These are phyloP conservation scores for Turdus rufiventris DNA, from an alignment of 2,113 vertebrate species.

Conservation along the genomic window DNA sequence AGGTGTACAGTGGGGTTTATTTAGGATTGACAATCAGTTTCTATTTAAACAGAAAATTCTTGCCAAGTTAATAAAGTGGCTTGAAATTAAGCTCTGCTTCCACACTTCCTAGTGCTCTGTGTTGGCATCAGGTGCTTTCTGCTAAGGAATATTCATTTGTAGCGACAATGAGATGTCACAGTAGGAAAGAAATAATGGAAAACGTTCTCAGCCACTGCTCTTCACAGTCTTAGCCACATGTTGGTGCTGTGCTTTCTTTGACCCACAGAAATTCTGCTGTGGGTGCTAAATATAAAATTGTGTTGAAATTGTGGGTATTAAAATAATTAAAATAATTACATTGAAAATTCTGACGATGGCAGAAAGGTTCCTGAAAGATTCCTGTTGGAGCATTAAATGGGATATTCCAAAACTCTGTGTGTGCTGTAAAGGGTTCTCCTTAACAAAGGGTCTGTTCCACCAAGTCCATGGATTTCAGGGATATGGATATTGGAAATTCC, in stretches of 20 bases:
- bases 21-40: neutral
- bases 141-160: neutral
- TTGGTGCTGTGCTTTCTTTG: neutral
- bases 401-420: neutral
- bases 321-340: neutral
- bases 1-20: neutral
- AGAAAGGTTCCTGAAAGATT: neutral
- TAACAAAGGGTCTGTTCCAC: neutral
- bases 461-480: neutral
- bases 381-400: neutral
- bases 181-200: neutral
- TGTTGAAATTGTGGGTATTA: neutral
- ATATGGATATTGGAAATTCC: neutral
- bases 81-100: neutral
- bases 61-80: neutral
- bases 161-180: neutral
- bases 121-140: neutral
- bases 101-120: neutral
- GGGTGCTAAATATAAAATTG: neutral
- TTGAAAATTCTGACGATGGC: neutral
- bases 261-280: neutral
- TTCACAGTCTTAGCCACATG: neutral
- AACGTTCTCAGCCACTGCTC: fast-evolving
- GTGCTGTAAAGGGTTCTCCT: neutral
- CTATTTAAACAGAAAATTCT: neutral